Base-by-base conservation (phyloP, 2,888 invertebrate species). In the Halictus quadricinctus region DNA sequence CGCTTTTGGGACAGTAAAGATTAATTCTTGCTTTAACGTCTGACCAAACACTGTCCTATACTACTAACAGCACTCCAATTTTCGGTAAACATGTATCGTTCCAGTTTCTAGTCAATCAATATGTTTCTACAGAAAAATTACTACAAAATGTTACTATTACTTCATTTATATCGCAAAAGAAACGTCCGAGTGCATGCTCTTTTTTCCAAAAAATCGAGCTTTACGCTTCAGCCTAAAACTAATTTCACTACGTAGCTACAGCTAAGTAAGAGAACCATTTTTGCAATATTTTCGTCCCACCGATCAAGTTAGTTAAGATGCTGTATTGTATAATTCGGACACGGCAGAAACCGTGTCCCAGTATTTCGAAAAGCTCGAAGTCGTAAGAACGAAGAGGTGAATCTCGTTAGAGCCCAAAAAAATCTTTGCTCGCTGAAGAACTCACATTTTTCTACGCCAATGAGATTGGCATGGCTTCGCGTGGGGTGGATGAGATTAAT, bases 401-500 rank as follows among this genome's bases (percentile, higher is more conserved):
- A 79, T 58, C 81, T 48, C 76, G 78, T 85, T 83, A 85, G 73
- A 54, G 48, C 76, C 81, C 36, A 83, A 87, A 85, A 85, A 84
- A 86, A 76, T 81, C 82, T 84, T 74, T 76, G 84, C 82, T 86
- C 48, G 72, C 79, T 79, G 81, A 81, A 81, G 76, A 87, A 87
- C 81, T 78, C 81, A 69, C 75, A 87, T 87, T 86, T 85, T 89
- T 91, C 91, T 91, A 93, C 93, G 93, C 93, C 92, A 93, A 92
- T 93, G 93, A 91, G 87, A 92, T 91, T 90, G 91, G 87, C 92
- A 92, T 91, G 94, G 94, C 94, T 94, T 94, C 94, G 88, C 88
- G 91, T 90, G 91, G 91, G 92, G 92, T 90, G 91, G 92, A 91
- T 90, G 91, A 92, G 93, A 94, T 94, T 94, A 94, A 94, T 94